phyloP scores from a whole-genome alignment of 2,797 vertebrate genomes.

The Epinephelus coioides region DNA sequence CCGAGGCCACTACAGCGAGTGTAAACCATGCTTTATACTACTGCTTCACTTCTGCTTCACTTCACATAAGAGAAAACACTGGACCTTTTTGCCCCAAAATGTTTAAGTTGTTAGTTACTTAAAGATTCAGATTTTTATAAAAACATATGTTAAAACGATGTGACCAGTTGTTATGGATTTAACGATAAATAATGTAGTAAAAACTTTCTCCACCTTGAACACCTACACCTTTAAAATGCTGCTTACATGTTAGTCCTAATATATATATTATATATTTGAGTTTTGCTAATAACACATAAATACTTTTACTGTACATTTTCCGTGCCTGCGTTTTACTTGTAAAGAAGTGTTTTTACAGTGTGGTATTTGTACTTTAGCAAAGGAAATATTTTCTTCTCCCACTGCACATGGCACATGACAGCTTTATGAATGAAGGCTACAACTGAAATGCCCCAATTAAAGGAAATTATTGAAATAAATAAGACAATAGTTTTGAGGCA shows the following conservation, averaged over 20 bases:
- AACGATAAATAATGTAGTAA: background rate
- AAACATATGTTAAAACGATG: background rate
- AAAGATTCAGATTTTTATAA: background rate
- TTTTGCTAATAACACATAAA: too few species aligned
- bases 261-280: background rate
- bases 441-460: background rate
- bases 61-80: too few species aligned
- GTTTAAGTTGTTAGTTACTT: background rate
- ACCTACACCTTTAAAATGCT: background rate
- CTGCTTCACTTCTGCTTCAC: too few species aligned
- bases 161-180: background rate
- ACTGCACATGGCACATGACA: background rate
- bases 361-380: background rate
- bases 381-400: background rate
- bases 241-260: background rate
- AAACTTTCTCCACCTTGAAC: background rate
- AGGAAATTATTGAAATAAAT: conserved; percentile 31
- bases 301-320: background rate
- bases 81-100: too few species aligned
- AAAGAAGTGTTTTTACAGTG: background rate
- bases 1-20: too few species aligned
- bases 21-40: too few species aligned
- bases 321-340: background rate
- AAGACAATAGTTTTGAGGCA: conserved; percentile 19
- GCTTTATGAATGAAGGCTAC: background rate